These are phyloP conservation scores for Cetoscarus ocellatus DNA, from an alignment of 2,797 vertebrate genomes.

Conservation along the genomic window DNA sequence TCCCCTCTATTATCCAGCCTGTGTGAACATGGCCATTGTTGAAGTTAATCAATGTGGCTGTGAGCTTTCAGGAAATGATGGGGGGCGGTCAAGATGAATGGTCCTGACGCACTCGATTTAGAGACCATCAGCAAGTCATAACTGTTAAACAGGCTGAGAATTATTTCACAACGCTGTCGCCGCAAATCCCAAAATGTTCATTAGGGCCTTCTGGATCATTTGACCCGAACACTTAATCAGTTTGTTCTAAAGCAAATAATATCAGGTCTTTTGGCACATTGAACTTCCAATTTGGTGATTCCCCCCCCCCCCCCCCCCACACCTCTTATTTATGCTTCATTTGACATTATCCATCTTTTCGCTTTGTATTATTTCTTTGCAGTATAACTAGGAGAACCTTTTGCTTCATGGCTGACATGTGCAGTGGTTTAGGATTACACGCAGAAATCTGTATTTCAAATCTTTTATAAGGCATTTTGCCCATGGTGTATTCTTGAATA, in stretches of 20 bases:
- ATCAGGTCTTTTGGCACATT: conserved; percentile 22
- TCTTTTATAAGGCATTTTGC: no score
- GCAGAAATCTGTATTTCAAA: no score
- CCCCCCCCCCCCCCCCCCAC: conserved; percentile 3
- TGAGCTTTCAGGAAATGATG: conserved; percentile 55
- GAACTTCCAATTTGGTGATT: conserved; percentile 21
- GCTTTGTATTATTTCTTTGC: background rate
- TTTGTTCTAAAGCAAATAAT: conserved; percentile 62
- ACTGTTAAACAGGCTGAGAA: conserved; percentile 64
- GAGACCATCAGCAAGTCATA: conserved; percentile 60
- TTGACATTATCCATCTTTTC: background rate
- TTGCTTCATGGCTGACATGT: background rate
- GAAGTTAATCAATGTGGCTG: conserved; percentile 69
- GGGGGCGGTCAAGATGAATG: conserved; percentile 70
- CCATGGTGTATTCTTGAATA: no score
- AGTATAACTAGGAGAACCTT: background rate
- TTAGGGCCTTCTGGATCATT: conserved; percentile 77
- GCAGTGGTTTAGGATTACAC: no score
- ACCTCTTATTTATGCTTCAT: background rate
- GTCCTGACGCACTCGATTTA: conserved; percentile 70
- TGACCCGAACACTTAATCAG: conserved; percentile 66
- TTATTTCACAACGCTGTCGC: conserved; percentile 71
- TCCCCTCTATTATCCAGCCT: conserved; percentile 53
- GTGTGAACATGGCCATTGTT: conserved; percentile 66
- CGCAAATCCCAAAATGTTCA: conserved; percentile 63